A percentile compares a stretch with the other conserved stretches of the same genome.
phyloP scores from a whole-genome alignment of 2,113 vertebrate genomes.

The Mus musculus region GRCm39 chrX:158554501-158555000 shows the following conservation, averaged over 20 bases:
- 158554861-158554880: neutral
- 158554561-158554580: conserved; percentile 1
- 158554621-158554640: neutral
- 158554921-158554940: neutral
- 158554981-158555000: neutral
- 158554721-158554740: neutral
- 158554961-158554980: neutral
- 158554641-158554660: neutral
- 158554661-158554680: neutral
- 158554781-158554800: neutral
- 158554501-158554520: neutral
- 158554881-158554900: neutral
- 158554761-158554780: neutral
- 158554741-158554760: neutral
- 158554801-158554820: neutral
- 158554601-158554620: neutral
- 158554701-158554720: neutral
- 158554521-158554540: neutral
- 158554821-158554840: too few species aligned
- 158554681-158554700: neutral
- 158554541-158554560: neutral
- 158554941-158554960: neutral
- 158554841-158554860: neutral
- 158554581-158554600: neutral
- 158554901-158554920: neutral